Evolutionary conservation across 2,113 vertebrate species (phyloP), one percentile per base, ranked within the genome.

Genomic region (Rallus limicola): DNA sequence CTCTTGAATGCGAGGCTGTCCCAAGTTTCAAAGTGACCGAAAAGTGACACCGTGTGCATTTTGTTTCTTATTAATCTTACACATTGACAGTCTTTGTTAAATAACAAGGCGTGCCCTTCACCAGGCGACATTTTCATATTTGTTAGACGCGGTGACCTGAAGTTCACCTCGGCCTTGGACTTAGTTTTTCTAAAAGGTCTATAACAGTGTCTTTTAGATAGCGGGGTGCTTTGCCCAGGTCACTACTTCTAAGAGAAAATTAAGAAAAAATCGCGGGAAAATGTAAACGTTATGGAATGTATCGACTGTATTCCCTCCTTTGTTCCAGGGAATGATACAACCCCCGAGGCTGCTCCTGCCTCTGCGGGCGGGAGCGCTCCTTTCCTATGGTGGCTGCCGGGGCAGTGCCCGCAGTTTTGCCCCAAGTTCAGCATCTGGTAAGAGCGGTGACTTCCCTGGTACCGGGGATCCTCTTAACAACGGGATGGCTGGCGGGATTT

Each of bases 21-120:
- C 97, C 98, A 98, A 99, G 98, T 99, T 99, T 98, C 98, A 98
- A 98, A 98, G 98, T 99, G 99, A 99, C 99, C 99, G 98, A 98
- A 98, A 98, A 98, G 98, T 99, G 99, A 99, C 99, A 99, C 99
- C 98, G 98, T 98, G 98, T 98, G 98, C 99, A 99, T 99, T 99
- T 99, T 98, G 98, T 99, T 99, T 99, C 99, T 99, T 99, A 99
- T 99, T 99, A 99, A 99, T 99, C 99, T 99, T 99, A 98, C 97
- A 98, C 99, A 99, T 99, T 99, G 99, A 99, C 99, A 99, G 99
- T 99, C 99, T 99, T 99, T 99, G 99, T 99, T 99, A 99, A 99
- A 99, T 99, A 99, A 99, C 99, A 99, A 99, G 99, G 99, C 99
- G 98, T 98, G 98, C 98, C 98, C 98, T 98, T 98, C 98, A 99